Evolutionary conservation across 2,888 invertebrate species (phyloP).

Genomic region (Gastrophysa polygoni): DNA sequence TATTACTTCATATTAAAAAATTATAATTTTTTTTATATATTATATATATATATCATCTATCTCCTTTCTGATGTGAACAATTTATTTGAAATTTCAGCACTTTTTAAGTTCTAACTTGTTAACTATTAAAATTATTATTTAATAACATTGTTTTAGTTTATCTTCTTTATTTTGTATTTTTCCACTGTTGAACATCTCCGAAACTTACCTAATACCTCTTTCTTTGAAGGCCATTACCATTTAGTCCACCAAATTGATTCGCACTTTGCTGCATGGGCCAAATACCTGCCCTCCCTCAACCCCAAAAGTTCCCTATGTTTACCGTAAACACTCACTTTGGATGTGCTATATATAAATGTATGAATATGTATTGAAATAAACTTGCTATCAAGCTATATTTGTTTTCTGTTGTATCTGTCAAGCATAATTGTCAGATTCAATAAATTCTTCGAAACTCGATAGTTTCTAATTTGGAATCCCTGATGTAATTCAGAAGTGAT

Average conservation of each 20-base stretch:
- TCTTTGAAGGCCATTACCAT: slow-evolving; percentile 47
- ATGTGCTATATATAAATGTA: slow-evolving; percentile 62
- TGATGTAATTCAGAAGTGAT: not conserved
- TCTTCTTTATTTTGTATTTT: slow-evolving; percentile 51
- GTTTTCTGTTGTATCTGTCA: slow-evolving; percentile 61
- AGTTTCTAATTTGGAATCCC: not conserved
- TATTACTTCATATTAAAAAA: slow-evolving; percentile 37
- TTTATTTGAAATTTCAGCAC: slow-evolving; percentile 55
- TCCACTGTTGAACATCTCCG: slow-evolving; percentile 49
- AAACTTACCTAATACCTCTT: slow-evolving; percentile 46
- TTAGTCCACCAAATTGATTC: slow-evolving; percentile 55
- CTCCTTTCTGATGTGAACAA: slow-evolving; percentile 49
- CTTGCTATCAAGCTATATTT: slow-evolving; percentile 60
- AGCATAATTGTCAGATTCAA: slow-evolving; percentile 59
- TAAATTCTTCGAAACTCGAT: slow-evolving; percentile 58
- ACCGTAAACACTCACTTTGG: slow-evolving; percentile 60
- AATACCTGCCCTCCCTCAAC: slow-evolving; percentile 46
- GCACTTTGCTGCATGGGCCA: slow-evolving; percentile 57
- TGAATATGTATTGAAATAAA: slow-evolving; percentile 61
- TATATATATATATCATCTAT: slow-evolving; percentile 44
- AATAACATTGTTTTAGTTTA: slow-evolving; percentile 57
- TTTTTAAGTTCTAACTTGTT: slow-evolving; percentile 58
- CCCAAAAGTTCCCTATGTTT: slow-evolving; percentile 50
- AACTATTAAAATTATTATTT: slow-evolving; percentile 58
- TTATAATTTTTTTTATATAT: slow-evolving; percentile 45